Conservation (phyloP, 2,888 invertebrate species). For the Thalpophila matura region DNA sequence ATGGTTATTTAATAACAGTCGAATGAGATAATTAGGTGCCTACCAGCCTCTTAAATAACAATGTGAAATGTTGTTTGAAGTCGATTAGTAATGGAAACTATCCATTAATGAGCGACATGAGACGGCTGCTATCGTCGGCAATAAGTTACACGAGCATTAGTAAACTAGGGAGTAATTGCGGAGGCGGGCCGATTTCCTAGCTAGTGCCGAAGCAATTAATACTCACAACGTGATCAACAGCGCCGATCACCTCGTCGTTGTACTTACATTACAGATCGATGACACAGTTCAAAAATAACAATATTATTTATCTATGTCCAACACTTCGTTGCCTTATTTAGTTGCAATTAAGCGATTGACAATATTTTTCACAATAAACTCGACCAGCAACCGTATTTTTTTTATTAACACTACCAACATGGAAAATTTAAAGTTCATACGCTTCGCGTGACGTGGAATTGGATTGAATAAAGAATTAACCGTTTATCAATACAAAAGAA, state of each 20-base stretch:
- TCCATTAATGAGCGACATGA: constrained; percentile 89
- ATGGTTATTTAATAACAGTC: constrained; percentile 61
- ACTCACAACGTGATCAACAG: constrained; percentile 80
- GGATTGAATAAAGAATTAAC: constrained; percentile 71
- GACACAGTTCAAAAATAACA: constrained; percentile 60
- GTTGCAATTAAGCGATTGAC: constrained; percentile 21
- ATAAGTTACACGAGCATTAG: constrained; percentile 88
- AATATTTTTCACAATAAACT: constrained; percentile 13
- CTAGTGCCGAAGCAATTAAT: constrained; percentile 86
- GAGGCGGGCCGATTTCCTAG: constrained; percentile 86
- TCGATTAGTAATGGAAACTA: constrained; percentile 89
- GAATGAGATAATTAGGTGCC: constrained; percentile 79
- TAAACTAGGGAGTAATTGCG: constrained; percentile 86
- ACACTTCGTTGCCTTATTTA: constrained; percentile 40
- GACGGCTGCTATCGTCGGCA: constrained; percentile 87
- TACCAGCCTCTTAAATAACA: constrained; percentile 79
- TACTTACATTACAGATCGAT: constrained; percentile 64
- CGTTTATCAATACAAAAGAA: constrained; percentile 76
- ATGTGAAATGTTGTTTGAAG: constrained; percentile 87
- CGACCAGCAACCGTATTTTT: not conserved
- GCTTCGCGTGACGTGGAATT: constrained; percentile 68
- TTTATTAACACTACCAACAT: not conserved
- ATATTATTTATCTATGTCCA: constrained; percentile 42
- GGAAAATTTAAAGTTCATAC: constrained; percentile 45
- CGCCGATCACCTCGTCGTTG: constrained; percentile 68